phyloP scores from a whole-genome alignment of 2,888 invertebrate genomes.

The Rotaria magnacalcarata region DNA sequence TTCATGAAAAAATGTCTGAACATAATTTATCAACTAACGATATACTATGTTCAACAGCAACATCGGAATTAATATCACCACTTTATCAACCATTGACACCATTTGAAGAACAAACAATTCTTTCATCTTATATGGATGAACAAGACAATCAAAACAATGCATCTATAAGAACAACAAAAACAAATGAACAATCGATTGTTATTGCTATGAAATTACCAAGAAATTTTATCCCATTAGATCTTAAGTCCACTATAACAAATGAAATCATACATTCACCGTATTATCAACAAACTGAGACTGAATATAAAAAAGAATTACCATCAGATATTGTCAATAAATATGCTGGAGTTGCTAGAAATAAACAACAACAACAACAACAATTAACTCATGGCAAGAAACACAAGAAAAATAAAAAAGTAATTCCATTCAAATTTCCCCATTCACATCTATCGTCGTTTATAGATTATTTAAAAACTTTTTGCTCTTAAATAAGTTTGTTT shows the following conservation, averaged over 20 bases:
- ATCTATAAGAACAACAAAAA: background rate
- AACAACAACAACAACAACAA: background rate
- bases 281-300: background rate
- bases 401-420: slow-evolving; percentile 13
- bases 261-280: slow-evolving; percentile 14
- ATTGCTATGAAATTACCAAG: slow-evolving; percentile 29
- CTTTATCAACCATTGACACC: background rate
- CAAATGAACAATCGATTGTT: background rate
- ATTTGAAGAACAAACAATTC: background rate
- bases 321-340: slow-evolving; percentile 7
- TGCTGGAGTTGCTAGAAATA: background rate
- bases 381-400: background rate
- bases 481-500: no score
- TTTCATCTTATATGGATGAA: background rate
- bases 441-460: no score
- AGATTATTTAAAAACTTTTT: no score
- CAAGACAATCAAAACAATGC: background rate
- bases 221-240: slow-evolving; percentile 15
- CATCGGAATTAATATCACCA: background rate
- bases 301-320: slow-evolving; percentile 32
- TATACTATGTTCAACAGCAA: background rate
- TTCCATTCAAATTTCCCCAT: background rate
- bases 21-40: background rate
- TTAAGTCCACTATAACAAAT: background rate
- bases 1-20: slow-evolving; percentile 33